Percentiles rank a stretch among this genome's conserved stretches.
Evolutionary conservation across 2,113 vertebrate species (phyloP).

Genomic region (Tragulus kanchil): DNA sequence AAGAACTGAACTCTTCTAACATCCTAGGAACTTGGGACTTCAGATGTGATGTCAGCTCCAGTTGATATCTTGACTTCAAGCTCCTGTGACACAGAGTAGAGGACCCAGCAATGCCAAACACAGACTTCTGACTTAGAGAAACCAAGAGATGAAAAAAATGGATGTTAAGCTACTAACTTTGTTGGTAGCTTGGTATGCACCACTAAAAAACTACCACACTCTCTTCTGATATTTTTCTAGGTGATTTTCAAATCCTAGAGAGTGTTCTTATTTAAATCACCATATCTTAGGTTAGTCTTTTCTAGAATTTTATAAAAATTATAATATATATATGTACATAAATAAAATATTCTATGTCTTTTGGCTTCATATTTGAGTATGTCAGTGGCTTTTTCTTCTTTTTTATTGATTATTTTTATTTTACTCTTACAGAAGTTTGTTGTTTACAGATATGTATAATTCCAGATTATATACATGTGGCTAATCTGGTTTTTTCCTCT

Average conservation of each 20-base stretch:
- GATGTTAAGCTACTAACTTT: background rate
- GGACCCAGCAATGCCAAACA: background rate
- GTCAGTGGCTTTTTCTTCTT: background rate
- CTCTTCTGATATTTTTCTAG: background rate
- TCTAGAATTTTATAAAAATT: background rate
- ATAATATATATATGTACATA: background rate
- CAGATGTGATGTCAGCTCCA: background rate
- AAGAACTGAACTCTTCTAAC: background rate
- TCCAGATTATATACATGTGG: no score
- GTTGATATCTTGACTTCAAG: background rate
- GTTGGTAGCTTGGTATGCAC: background rate
- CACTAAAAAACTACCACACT: background rate
- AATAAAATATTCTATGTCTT: background rate
- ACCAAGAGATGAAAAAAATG: background rate
- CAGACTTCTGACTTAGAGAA: background rate
- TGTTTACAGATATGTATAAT: no score
- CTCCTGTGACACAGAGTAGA: background rate
- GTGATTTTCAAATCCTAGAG: background rate
- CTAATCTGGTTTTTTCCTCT: background rate
- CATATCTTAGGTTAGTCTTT: background rate
- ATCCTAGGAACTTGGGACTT: background rate
- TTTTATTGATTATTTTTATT: no score
- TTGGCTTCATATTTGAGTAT: background rate
- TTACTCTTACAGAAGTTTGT: no score
- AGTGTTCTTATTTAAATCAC: background rate